Percentiles rank a stretch among this genome's conserved stretches.
phyloP scores from a whole-genome alignment of 1,140 invertebrate genomes.

The Zaprionus kolodkinae region DNA sequence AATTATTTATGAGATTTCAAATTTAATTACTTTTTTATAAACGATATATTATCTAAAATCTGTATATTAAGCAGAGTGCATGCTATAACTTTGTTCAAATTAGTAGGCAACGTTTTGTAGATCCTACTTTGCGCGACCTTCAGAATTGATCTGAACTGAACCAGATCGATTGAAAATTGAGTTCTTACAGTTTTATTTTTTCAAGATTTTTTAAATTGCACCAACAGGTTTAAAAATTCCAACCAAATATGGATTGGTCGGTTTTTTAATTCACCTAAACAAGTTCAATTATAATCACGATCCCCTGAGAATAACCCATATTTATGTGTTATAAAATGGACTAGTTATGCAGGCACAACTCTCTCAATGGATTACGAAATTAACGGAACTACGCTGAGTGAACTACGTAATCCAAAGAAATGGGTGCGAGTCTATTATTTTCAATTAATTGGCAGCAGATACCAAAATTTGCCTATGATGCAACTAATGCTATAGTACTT shows the following conservation, averaged over 20 bases:
- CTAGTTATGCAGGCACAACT: not conserved
- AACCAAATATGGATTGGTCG: not conserved
- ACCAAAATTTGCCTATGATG: not conserved
- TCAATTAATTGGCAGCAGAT: not conserved
- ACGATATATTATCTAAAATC: not conserved
- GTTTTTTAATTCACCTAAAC: not conserved
- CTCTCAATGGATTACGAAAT: not conserved
- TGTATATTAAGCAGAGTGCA: not conserved
- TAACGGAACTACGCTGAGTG: not conserved
- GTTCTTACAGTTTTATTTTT: not conserved
- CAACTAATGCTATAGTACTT: not conserved
- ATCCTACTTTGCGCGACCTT: not conserved
- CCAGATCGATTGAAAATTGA: not conserved
- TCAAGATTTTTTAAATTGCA: not conserved
- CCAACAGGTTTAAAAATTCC: not conserved
- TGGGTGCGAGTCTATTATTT: not conserved
- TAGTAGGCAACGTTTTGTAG: not conserved
- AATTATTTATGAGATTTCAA: not conserved
- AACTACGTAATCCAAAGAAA: constrained; percentile 4
- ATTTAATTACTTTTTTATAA: not conserved
- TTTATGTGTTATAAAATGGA: not conserved
- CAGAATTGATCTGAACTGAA: not conserved
- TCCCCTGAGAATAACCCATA: not conserved
- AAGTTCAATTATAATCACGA: not conserved
- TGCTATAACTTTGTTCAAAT: not conserved